A percentile compares a stretch with the other conserved stretches of the same genome.
Evolutionary conservation across 2,797 vertebrate species (phyloP).

Genomic region (Sebastes elongatus): DNA sequence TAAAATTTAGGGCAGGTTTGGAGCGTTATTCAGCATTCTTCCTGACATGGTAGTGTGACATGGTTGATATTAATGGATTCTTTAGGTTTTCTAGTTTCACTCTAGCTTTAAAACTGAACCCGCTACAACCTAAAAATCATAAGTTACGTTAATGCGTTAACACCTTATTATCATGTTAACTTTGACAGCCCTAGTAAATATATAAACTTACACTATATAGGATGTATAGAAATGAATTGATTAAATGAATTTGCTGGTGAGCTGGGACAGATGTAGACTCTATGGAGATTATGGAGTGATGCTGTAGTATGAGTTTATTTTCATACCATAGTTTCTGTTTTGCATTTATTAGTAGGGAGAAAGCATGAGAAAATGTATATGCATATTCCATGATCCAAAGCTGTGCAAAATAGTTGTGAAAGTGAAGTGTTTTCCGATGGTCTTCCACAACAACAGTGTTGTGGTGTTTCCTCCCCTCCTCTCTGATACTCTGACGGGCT

Average conservation of each 20-base stretch:
- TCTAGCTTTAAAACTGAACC: too few species aligned
- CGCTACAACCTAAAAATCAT: too few species aligned
- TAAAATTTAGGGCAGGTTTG: too few species aligned
- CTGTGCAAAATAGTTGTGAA: background rate
- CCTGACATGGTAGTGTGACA: too few species aligned
- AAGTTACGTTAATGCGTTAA: too few species aligned
- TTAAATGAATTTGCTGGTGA: background rate
- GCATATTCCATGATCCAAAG: background rate
- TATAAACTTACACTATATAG: background rate
- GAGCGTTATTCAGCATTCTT: too few species aligned
- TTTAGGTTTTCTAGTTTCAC: too few species aligned
- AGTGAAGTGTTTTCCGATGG: background rate
- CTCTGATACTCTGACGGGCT: constrained; percentile 5
- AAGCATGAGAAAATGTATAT: background rate
- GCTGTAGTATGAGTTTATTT: background rate
- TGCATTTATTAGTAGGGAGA: background rate
- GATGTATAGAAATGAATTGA: background rate
- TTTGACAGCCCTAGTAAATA: too few species aligned
- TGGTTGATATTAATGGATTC: too few species aligned
- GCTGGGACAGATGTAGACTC: background rate
- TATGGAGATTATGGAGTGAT: background rate
- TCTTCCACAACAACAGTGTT: constrained; percentile 3
- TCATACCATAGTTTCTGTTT: background rate
- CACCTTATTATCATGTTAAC: too few species aligned
- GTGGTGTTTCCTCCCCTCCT: background rate